Evolutionary conservation across 2,797 vertebrate genomes (phyloP).

Genomic region (Spondyliosoma cantharus): DNA sequence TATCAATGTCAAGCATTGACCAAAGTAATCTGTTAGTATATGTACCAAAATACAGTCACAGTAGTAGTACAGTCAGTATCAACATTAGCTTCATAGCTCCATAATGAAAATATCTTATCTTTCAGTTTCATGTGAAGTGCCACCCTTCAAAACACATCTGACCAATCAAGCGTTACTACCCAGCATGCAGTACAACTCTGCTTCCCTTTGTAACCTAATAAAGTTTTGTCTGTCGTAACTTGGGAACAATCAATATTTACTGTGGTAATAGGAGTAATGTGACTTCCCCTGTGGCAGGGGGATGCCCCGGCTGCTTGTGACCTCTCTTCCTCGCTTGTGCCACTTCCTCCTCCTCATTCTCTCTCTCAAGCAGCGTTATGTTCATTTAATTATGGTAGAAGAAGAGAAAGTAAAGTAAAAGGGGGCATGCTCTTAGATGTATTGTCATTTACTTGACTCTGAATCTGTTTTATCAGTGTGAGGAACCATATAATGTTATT

Average conservation of each 20-base stretch:
- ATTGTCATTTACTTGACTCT: background rate
- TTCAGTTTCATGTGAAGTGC: background rate
- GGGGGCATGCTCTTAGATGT: background rate
- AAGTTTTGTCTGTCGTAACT: constrained; percentile 12
- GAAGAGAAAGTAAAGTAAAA: background rate
- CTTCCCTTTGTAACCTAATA: background rate
- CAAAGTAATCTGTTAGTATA: background rate
- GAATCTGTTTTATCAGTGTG: no score
- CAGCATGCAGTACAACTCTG: background rate
- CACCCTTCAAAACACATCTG: background rate
- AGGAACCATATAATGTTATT: background rate
- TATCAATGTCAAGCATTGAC: background rate
- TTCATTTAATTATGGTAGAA: background rate
- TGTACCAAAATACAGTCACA: background rate
- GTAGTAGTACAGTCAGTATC: background rate
- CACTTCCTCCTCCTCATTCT: constrained; percentile 51
- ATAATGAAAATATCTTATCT: background rate
- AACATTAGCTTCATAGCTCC: background rate
- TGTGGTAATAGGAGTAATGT: constrained; percentile 16
- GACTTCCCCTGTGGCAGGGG: constrained; percentile 44
- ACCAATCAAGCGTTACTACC: background rate
- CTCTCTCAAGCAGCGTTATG: background rate
- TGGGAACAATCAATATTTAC: constrained; percentile 51
- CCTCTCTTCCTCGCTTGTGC: constrained; percentile 55
- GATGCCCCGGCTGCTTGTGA: constrained; percentile 43